Evolutionary conservation across 2,888 invertebrate species (phyloP).

Genomic region (Theodoxus fluviatilis): DNA sequence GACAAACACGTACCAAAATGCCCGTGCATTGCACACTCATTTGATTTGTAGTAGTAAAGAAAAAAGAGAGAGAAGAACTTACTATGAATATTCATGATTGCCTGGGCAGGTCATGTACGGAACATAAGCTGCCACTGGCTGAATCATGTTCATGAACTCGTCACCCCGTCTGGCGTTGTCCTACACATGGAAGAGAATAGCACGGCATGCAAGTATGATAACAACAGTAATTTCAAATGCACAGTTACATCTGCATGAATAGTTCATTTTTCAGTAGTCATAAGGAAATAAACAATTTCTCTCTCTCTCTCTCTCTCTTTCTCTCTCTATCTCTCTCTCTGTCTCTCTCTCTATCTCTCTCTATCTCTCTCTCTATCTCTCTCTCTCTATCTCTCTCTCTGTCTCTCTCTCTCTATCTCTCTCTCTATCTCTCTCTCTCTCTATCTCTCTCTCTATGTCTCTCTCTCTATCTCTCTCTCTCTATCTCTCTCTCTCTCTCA

Average conservation of each 20-base stretch:
- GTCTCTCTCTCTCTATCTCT: too few relatives aligned
- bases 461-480: too few relatives aligned
- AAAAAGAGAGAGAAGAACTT: constrained; percentile 66
- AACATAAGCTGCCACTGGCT: constrained; percentile 85
- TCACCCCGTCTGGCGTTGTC: constrained; percentile 85
- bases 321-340: too few relatives aligned
- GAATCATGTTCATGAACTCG: constrained; percentile 90
- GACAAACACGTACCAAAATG: neutral
- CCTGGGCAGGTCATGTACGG: constrained; percentile 88
- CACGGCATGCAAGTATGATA: neutral
- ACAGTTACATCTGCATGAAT: neutral
- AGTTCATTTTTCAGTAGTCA: too few relatives aligned
- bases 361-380: too few relatives aligned
- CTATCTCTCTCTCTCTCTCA: too few relatives aligned
- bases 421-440: too few relatives aligned
- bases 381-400: too few relatives aligned
- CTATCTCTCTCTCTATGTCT: too few relatives aligned
- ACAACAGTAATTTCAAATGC: neutral
- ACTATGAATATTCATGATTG: constrained; percentile 88
- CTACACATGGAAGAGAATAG: constrained; percentile 45
- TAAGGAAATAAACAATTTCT: neutral
- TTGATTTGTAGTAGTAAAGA: too few relatives aligned
- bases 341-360: too few relatives aligned
- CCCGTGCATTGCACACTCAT: too few relatives aligned
- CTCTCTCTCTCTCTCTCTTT: neutral